These are phyloP conservation scores for Diorhabda carinulata DNA, from an alignment of 1,140 invertebrate genomes.

Conservation along the genomic window DNA sequence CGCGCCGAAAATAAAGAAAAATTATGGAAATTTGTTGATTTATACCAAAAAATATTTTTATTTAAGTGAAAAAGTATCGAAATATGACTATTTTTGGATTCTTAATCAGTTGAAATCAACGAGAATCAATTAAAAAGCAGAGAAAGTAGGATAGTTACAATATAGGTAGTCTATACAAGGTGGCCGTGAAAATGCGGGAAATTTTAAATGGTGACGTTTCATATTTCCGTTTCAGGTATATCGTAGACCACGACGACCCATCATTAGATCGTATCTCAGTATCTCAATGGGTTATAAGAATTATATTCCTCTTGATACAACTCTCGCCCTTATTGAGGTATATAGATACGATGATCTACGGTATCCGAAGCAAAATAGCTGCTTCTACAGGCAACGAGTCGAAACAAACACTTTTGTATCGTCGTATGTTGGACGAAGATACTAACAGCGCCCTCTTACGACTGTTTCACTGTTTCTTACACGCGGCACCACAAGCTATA, in stretches of 20 bases:
- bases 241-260: conserved; percentile 50
- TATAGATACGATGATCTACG: conserved; percentile 49
- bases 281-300: conserved; percentile 48
- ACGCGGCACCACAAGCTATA: conserved; percentile 49
- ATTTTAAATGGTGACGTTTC: too few species aligned
- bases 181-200: too few species aligned
- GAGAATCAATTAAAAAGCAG: too few species aligned
- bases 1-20: too few species aligned
- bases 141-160: too few species aligned
- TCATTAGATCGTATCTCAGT: conserved; percentile 45
- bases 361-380: conserved; percentile 49
- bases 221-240: conserved; percentile 45
- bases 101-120: too few species aligned
- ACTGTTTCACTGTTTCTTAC: conserved; percentile 64
- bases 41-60: too few species aligned
- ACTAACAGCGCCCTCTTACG: conserved; percentile 57
- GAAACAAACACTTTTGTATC: conserved; percentile 47
- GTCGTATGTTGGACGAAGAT: conserved; percentile 56
- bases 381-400: conserved; percentile 40
- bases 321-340: conserved; percentile 49
- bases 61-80: too few species aligned
- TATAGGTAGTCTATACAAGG: too few species aligned
- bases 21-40: too few species aligned
- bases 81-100: too few species aligned
- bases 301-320: conserved; percentile 49